phyloP scores from a whole-genome alignment of 1,140 invertebrate species.

The Apis florea region DNA sequence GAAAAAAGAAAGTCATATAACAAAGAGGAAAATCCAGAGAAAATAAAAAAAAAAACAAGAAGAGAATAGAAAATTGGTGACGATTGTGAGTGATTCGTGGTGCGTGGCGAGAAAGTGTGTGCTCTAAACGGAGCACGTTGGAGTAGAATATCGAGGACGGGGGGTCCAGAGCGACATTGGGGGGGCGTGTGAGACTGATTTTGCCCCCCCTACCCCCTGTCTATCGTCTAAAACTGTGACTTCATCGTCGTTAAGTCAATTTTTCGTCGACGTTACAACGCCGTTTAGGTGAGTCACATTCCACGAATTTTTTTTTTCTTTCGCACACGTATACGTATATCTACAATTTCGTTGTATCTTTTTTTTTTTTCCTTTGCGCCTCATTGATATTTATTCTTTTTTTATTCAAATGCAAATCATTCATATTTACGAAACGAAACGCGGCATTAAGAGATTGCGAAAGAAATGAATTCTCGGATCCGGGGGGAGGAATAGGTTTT shows the following conservation, averaged over 20 bases:
- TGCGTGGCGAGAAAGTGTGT: slow-evolving; percentile 36
- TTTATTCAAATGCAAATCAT: not conserved
- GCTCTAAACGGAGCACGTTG: slow-evolving; percentile 41
- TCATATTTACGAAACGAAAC: not conserved
- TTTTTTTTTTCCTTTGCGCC: not conserved
- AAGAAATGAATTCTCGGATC: not conserved
- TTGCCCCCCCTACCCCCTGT: slow-evolving; percentile 59
- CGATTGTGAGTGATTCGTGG: slow-evolving; percentile 34
- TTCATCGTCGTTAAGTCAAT: slow-evolving; percentile 41
- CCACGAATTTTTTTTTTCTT: slow-evolving; percentile 14
- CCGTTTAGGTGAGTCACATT: slow-evolving; percentile 65
- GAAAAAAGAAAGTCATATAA: not conserved
- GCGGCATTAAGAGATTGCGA: not conserved
- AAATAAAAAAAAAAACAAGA: not conserved
- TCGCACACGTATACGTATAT: not conserved
- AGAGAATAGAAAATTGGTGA: slow-evolving; percentile 23
- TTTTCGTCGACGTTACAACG: slow-evolving; percentile 54
- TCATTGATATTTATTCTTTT: no score
- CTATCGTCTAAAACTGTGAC: slow-evolving; percentile 42
- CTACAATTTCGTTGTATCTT: not conserved
- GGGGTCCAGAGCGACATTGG: slow-evolving; percentile 61
- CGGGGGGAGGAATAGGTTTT: not conserved
- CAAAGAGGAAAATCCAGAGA: not conserved
- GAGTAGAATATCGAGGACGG: slow-evolving; percentile 49
- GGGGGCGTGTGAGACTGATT: slow-evolving; percentile 68